Evolutionary conservation across 2,797 vertebrate genomes (phyloP), one percentile per base, ranked within the genome.

Genomic region (Anas georgica): DNA sequence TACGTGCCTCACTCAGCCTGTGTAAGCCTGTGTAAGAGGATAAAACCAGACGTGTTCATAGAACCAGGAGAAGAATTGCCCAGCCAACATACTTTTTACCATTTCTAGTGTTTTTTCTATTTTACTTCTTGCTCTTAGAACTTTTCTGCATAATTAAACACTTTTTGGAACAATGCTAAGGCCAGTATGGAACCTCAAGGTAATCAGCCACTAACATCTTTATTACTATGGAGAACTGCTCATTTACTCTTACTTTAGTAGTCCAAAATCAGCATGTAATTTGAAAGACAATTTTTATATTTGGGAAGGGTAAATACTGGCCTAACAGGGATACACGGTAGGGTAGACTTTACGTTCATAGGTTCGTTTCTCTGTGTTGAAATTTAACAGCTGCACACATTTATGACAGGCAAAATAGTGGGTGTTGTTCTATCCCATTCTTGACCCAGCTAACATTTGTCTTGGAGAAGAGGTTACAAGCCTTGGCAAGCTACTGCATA

Each of bases 391-490:
- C 83, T 94, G 70, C 70, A 31, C 25, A 50, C 26, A 23, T 62
- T 69, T 86, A 39, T 69, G 92, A 84, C n/a, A 60, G 70, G 46
- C 43, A 76, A 86, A 91, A 62, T 50, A 87, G 25, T 37, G 48
- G 31, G 28, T 66, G 22, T 25, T 66, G 39, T 79, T 90, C 26
- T 92, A 3, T 63, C 73, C 31, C 26, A 6, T 93, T 73, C 56
- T 90, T 91, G 78, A 73, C 73, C 17, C 56, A 73, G 43, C 39
- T 67, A 81, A 60, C 75, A 56, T 88, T 92, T 93, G 73, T 78
- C 70, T 90, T 91, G 60, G 54, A 62, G 55, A 86, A 76, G 67
- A 84, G 18, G 41, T 93, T 95, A 86, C 59, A 91, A 84, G 70
- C 50, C 41, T 91, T 91, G 91, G 52, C 60, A 83, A 89, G 48